Percentiles rank a stretch among this genome's conserved stretches.
Evolutionary conservation across 1,140 invertebrate species (phyloP).

Genomic region (Trialeurodes vaporariorum): DNA sequence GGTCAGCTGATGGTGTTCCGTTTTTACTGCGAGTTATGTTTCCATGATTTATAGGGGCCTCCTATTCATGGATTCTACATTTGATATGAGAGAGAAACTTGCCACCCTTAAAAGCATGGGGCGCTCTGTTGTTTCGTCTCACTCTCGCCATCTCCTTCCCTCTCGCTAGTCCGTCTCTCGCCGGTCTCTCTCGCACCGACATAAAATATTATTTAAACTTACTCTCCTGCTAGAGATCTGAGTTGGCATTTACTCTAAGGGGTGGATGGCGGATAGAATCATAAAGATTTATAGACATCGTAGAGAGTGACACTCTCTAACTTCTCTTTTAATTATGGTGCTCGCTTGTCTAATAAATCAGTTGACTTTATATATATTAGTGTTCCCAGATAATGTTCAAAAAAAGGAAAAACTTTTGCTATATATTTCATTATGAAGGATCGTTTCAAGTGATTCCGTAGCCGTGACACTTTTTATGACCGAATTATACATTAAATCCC

Average conservation of each 20-base stretch:
- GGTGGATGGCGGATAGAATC: neutral
- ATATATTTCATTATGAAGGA: neutral
- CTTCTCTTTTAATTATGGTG: neutral
- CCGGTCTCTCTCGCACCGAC: neutral
- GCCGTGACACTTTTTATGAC: neutral
- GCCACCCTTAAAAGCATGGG: neutral
- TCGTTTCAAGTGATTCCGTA: neutral
- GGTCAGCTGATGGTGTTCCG: neutral
- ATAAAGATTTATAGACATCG: neutral
- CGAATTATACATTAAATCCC: neutral
- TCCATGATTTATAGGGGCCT: neutral
- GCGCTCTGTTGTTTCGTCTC: too few relatives aligned
- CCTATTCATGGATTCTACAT: neutral
- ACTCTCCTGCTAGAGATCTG: neutral
- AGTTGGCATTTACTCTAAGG: neutral
- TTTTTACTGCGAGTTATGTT: neutral
- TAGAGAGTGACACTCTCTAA: neutral
- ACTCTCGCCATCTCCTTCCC: neutral
- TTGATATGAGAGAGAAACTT: neutral
- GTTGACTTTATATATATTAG: conserved; percentile 1
- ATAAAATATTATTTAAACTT: conserved; percentile 1
- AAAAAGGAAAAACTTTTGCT: neutral
- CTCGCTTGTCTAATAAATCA: neutral
- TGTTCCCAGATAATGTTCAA: neutral
- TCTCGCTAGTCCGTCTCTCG: too few relatives aligned